A percentile compares a stretch with the other conserved stretches of the same genome.
Conservation (phyloP, 2,888 invertebrate species). For the Synanthedon formicaeformis region DNA sequence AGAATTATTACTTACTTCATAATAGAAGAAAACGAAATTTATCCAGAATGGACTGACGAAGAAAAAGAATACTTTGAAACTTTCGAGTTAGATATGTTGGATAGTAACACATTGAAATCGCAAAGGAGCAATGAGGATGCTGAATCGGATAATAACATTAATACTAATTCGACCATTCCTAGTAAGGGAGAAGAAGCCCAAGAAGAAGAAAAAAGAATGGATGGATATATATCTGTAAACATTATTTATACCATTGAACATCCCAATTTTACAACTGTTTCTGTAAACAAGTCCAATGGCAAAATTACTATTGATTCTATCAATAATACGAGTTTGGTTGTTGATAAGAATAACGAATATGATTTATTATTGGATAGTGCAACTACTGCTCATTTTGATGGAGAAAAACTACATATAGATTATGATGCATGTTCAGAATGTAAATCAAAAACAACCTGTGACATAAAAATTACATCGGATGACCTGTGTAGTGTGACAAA, state of each 20-base stretch:
- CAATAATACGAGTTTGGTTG: conserved; percentile 30
- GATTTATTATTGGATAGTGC: conserved; percentile 34
- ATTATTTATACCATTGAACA: conserved; percentile 54
- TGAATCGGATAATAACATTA: conserved; percentile 9
- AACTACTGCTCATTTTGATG: conserved; percentile 45
- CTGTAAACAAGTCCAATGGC: conserved; percentile 40
- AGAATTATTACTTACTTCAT: conserved; percentile 40
- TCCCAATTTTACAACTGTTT: conserved; percentile 63
- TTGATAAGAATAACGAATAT: conserved; percentile 34
- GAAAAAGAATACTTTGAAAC: conserved; percentile 37
- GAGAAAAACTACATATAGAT: conserved; percentile 31
- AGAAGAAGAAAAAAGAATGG: conserved; percentile 19
- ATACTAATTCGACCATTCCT: conserved; percentile 12
- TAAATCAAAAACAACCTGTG: conserved; percentile 32
- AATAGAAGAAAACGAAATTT: conserved; percentile 46
- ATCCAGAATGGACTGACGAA: conserved; percentile 51
- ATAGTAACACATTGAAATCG: conserved; percentile 22
- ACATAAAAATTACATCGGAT: conserved; percentile 31
- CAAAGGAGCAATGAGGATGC: conserved; percentile 25
- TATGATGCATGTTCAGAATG: conserved; percentile 44
- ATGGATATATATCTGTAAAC: conserved; percentile 49
- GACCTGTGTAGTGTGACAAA: conserved; percentile 20
- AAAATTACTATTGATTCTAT: conserved; percentile 44
- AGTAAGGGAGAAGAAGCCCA: conserved; percentile 15
- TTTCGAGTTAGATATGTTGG: conserved; percentile 21